Evolutionary conservation across 2,113 vertebrate genomes (phyloP), one percentile per base, ranked within the genome.

Genomic region (Sterna hirundo): DNA sequence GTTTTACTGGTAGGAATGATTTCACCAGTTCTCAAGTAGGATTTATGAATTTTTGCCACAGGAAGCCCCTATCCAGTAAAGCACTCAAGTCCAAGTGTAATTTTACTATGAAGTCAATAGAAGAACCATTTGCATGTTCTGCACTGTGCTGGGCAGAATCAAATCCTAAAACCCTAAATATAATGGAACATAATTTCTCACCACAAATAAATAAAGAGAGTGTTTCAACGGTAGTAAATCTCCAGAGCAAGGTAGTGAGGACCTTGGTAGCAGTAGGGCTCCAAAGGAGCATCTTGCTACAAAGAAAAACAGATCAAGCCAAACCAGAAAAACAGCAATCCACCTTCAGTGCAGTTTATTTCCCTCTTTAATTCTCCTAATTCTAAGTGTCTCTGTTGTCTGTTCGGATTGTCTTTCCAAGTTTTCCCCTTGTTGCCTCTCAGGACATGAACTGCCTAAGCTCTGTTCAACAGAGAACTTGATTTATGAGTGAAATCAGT

Each of bases 401-500:
- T 34, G 7, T 19, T 74, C 71, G 23, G 52, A 36, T 30, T 88
- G 90, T 65, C 46, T 76, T 90, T 42, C 3, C 5, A 69, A 32
- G 44, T 71, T 95, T 94, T 90, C n/a, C 36, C 23, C 47, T 82
- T 84, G 26, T 42, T 85, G 13, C 19, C 13, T 92, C 25, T 88
- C 54, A 93, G 51, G 60, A 54, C 47, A 46, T 74, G 81, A 68
- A 36, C 47, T 81, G 18, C 87, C 49, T 82, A 72, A 94, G 26
- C 23, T 80, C 26, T 64, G 13, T 81, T 94, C 38, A 68, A 34
- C 51, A 93, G 61, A 66, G 95, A 96, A 70, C 25, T 58, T 95
- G 70, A 92, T 91, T 92, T 97, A 61, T 76, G 89, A 87, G 19
- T 84, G 38, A 96, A 95, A 80, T 91, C 27, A 58, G 38, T 87